Base-by-base conservation (phyloP, 2,888 invertebrate genomes). In the Vesta saturnalis region DNA sequence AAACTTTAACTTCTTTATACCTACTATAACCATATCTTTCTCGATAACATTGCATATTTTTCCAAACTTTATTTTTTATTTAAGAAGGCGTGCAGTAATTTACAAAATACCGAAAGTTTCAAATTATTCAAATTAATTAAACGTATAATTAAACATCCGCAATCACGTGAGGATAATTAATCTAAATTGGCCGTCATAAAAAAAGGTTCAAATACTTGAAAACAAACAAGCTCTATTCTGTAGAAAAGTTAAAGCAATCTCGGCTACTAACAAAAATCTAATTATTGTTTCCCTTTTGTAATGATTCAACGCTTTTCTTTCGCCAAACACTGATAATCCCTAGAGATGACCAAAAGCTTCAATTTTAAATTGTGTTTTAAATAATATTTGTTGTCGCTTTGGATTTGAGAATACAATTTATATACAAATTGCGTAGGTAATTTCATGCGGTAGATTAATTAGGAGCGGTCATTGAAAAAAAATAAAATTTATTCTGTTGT, bases 1-100 rank as follows among this genome's bases (percentile, higher is more conserved):
- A 60, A 66, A 66, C 60, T 66, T 60, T 46, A 22, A 18, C 19
- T 21, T 18, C 52, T 21, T 52, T 52, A 52, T 52, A 52, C 52
- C 12, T 52, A 19, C 19, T 52, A 6, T 5, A 19, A 19, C 19
- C 52, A 21, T 52, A 52, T 19, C 52, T 52, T 52, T 39, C 39
- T 2, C 2, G 39, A 39, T n/a, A 39, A n/a, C 39, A 39, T n/a
- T 39, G 39, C 8, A 39, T 39, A 39, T 39, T 39, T 39, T 39
- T 39, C 39, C 39, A n/a, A 12, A n/a, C 39, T n/a, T 39, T 1
- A n/a, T 39, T 39, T 39, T 39, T 4, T 12, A 39, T 1, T n/a
- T 6, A 39, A 39, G n/a, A n/a, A n/a, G 8, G n/a, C 8, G 39
- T n/a, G n/a, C n/a, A 39, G 8, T 10, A 39, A 39, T 39, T 39